Base-by-base conservation (phyloP, 1,140 invertebrate genomes). In the Brachystomella parvula region DNA sequence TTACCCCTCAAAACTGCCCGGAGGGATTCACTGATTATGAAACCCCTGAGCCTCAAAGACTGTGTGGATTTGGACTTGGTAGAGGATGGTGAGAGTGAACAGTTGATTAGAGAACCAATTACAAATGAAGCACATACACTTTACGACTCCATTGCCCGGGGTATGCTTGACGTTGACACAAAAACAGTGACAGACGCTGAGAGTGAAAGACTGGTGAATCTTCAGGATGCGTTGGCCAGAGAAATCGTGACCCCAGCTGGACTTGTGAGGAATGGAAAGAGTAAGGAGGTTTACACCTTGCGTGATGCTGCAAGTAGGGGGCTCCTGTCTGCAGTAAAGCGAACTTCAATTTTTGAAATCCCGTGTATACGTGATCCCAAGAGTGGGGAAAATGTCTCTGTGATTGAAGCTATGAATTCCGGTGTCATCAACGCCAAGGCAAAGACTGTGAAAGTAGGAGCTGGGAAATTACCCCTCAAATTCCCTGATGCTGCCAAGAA, bases 21-120 rank as follows among this genome's bases (percentile, higher is more conserved):
- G 64, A 83, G 85, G 69, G 82, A 88, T 63, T 83, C 87, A 59
- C 79, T 92, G 32, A 89, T 98, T 66, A 83, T 86, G 26, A 93
- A 91, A 80, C 94, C 94, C 0, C 84, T 93, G 79, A 92, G 91
- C 6, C 80, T 98, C 3, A 91, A 93, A 79, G 92, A 96, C 73
- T 85, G 88, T 66, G 83, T 85, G 73, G 89, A 94, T 76, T 81
- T 87, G 71, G 86, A 89, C 71, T 82, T 94, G 70, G 88, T 91
- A 74, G 85, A 87, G 60, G 82, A 85, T 66, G 87, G 87, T 60
- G 33, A 30, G 1, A 12, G 21, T n/a, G 32, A 3, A 0, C 15
- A 30, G 3, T 28, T 65, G 1, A 88, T 97, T 63, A 81, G 84
- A 29, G 92, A 94, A 75, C 87, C 89, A 1, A 82, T 87, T 58